Evolutionary conservation across 2,888 invertebrate genomes (phyloP), one percentile per base, ranked within the genome.

Genomic region (Parnassius orleans): DNA sequence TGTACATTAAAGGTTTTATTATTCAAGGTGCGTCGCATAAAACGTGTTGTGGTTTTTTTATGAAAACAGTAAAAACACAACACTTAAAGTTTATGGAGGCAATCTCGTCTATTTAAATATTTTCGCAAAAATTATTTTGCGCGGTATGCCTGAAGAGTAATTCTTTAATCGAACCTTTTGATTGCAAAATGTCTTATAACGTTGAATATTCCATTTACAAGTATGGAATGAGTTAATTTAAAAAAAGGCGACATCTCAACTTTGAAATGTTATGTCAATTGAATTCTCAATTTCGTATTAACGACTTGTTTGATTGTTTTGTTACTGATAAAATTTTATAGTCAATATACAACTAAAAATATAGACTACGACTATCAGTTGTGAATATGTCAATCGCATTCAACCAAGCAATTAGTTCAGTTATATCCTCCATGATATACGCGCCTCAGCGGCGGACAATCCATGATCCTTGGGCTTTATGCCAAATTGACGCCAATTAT

Each of bases 391-490:
- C 19, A 57, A 15, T 50, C 12, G 19, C n/a, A 42, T 48, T 53
- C 47, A n/a, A 41, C 12, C n/a, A 33, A 42, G 59, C 14, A 59
- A 41, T 59, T 60, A 54, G 19, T 15, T 60, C 47, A 3, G 42
- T 33, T 5, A 60, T 48, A 46, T 12, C 9, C 24, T 43, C 19
- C 41, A 33, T 57, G 52, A 33, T 61, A 51, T 56, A 51, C 33
- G 12, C 11, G 41, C 41, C 19, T 57, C 48, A 11, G 15, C 43
- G 47, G 14, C 44, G 53, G 47, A 53, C 55, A 72, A 70, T 74
- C 75, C 76, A 74, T 74, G 76, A 79, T 80, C 81, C 82, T 83
- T 87, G 85, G 85, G 80, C 66, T 60, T 60, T 65, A 63, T 79
- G 86, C 87, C 87, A 88, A 81, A 76, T 72, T 74, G 69, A 69